Base-by-base conservation (phyloP, 2,797 vertebrate genomes). In the Enteromius anoplus region DNA sequence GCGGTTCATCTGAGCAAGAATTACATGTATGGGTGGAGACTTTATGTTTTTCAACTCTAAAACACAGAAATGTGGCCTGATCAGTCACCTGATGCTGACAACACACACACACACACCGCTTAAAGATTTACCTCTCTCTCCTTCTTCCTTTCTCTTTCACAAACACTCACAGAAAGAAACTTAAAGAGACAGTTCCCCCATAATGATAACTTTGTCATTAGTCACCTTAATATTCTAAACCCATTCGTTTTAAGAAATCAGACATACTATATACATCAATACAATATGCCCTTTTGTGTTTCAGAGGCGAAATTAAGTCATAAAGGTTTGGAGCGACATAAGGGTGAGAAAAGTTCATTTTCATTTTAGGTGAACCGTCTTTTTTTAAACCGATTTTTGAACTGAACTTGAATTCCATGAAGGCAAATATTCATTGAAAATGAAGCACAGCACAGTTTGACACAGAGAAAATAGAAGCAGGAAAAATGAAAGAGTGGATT, bases 61-160 rank as follows among this genome's bases (percentile, higher is more conserved):
- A 34, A 83, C 55, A 81, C 6, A 72, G 49, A 80, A 82, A 88
- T 84, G 89, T 90, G 88, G 90, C 77, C 89, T 90, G 91, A 92
- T 92, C 85, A 90, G 92, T 93, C 92, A 92, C 92, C 89, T 92
- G 91, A 91, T 19, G 17, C 89, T 92, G 90, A 83, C 8, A 42
- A 49, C 75, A 82, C 60, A 73, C 19, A n/a, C 21, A n/a, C 53
- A n/a, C 3, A n/a, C 21, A 58, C 21, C 9, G 4, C 64, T 32
- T 58, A 23, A 66, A 75, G 64, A 69, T 65, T 69, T 3, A n/a
- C 29, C n/a, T 23, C 34, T 26, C 14, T 26, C 15, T 82, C 64
- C 75, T 51, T 75, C 65, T 49, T 64, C 19, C 80, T 32, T 71
- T 66, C 69, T 47, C 75, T 55, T 49, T 65, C 23, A 47, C 53